phyloP scores from a whole-genome alignment of 2,797 vertebrate species.

The Typhlichthys subterraneus region DNA sequence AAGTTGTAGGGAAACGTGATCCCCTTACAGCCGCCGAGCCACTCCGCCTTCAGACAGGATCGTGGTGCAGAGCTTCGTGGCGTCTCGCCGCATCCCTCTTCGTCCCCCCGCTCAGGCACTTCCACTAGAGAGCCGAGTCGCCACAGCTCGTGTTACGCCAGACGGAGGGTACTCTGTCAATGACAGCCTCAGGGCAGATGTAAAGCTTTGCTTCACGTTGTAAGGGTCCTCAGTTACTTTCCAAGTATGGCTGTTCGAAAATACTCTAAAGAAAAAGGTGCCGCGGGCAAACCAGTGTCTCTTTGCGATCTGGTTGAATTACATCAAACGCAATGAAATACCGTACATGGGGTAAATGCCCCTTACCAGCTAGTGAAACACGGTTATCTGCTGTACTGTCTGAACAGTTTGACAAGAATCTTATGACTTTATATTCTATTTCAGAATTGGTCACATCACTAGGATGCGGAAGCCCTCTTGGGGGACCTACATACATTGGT shows the following conservation, averaged over 20 bases:
- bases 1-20: slow-evolving; percentile 74
- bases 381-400: slow-evolving; percentile 32
- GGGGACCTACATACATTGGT: slow-evolving; percentile 27
- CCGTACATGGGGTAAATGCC: slow-evolving; percentile 14
- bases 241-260: slow-evolving; percentile 52
- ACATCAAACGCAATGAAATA: slow-evolving; percentile 36
- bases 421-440: slow-evolving; percentile 40
- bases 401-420: slow-evolving; percentile 29
- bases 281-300: slow-evolving; percentile 28
- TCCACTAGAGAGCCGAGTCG: slow-evolving; percentile 27
- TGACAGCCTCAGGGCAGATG: slow-evolving; percentile 62
- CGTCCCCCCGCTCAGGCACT: slow-evolving; percentile 43
- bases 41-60: slow-evolving; percentile 52
- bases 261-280: slow-evolving; percentile 53
- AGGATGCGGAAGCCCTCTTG: slow-evolving; percentile 6
- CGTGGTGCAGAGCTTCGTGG: slow-evolving; percentile 48
- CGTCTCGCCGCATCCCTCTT: slow-evolving; percentile 52
- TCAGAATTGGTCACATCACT: slow-evolving; percentile 27
- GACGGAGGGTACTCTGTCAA: slow-evolving; percentile 45
- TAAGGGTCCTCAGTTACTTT: slow-evolving; percentile 43
- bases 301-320: slow-evolving; percentile 28
- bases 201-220: slow-evolving; percentile 43
- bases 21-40: slow-evolving; percentile 54
- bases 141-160: slow-evolving; percentile 59
- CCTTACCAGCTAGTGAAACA: slow-evolving; percentile 16